Evolutionary conservation across 2,797 vertebrate species (phyloP).

Genomic region (Numenius phaeopus): DNA sequence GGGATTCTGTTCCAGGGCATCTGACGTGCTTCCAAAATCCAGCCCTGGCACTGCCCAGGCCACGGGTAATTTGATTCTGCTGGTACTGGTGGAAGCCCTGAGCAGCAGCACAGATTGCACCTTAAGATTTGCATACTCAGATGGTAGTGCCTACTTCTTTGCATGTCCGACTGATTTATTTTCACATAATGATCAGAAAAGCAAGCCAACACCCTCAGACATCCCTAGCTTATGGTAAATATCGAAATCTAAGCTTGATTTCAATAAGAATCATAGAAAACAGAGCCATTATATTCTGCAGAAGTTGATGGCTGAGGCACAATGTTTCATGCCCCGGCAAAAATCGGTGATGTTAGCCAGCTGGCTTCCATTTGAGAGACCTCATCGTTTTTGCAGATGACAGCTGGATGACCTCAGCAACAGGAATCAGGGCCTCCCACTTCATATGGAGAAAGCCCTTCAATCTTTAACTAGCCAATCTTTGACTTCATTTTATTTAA

Average conservation of each 20-base stretch:
- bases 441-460: conserved; percentile 8
- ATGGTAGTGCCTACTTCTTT: not conserved
- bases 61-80: conserved; percentile 16
- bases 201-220: not conserved
- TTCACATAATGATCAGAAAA: not conserved
- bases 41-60: not conserved
- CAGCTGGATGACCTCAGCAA: not conserved
- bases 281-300: not conserved
- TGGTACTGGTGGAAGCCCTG: not conserved
- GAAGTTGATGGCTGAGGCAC: not conserved
- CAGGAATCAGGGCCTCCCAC: not conserved
- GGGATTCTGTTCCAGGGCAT: conserved; percentile 7
- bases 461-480: not conserved
- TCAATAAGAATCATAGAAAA: not conserved
- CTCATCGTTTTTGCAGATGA: not conserved
- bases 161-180: not conserved
- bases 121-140: not conserved
- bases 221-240: not conserved
- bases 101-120: not conserved
- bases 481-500: conserved; percentile 41
- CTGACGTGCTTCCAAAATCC: conserved; percentile 8
- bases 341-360: not conserved
- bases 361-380: not conserved
- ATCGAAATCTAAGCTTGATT: not conserved
- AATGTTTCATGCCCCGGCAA: not conserved